Percentiles rank a stretch among this genome's conserved stretches.
These are phyloP conservation scores for Oscarella lobularis DNA, from an alignment of 37 sponge, comb jelly and placozoan genomes.

Conservation along the genomic window DNA sequence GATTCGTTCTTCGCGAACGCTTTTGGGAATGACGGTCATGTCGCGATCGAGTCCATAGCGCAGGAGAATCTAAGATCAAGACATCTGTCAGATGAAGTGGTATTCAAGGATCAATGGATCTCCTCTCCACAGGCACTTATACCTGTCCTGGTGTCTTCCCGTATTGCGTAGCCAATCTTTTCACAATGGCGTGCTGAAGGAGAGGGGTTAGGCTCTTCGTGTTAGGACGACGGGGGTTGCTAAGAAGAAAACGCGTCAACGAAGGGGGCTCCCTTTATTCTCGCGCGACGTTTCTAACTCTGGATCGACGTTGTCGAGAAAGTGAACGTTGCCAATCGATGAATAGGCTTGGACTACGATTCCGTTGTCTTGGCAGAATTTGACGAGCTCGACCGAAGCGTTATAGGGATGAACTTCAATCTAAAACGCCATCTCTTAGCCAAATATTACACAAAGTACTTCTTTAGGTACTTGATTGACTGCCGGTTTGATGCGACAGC, in stretches of 20 bases:
- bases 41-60: slow-evolving; percentile 71
- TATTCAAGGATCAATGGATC: not conserved
- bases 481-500: not conserved
- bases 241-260: too few species aligned
- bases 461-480: slow-evolving; percentile 3
- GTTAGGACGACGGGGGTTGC: not conserved
- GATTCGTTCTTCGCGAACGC: slow-evolving; percentile 44
- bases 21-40: slow-evolving; percentile 64
- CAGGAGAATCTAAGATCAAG: slow-evolving; percentile 41
- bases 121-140: not conserved
- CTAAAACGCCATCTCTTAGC: too few species aligned
- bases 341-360: not conserved
- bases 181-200: not conserved
- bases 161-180: not conserved
- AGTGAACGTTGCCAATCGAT: not conserved
- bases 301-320: slow-evolving; percentile 2
- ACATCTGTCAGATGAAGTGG: too few species aligned
- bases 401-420: slow-evolving; percentile 5
- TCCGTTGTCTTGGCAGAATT: not conserved
- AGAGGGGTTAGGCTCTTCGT: not conserved
- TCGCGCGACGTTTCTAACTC: not conserved
- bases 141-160: slow-evolving; percentile 5
- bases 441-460: not conserved
- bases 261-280: too few species aligned
- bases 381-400: not conserved